phyloP scores from a whole-genome alignment of 2,797 vertebrate species.

The Tangara arthus region DNA sequence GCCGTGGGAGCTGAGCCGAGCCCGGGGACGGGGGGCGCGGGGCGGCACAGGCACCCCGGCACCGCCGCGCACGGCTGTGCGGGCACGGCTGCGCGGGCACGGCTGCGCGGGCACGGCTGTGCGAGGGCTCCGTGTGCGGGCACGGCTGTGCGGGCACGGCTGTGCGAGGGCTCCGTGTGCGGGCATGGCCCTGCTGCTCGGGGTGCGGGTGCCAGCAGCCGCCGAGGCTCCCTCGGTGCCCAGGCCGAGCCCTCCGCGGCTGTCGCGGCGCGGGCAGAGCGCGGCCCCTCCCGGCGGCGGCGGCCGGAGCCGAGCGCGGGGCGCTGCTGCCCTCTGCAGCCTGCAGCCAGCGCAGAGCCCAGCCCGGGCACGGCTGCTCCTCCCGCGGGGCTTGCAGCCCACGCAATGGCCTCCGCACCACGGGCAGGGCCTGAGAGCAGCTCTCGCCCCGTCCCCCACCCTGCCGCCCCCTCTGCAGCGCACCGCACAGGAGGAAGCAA shows the following conservation, averaged over 20 bases:
- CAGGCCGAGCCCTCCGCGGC: not conserved
- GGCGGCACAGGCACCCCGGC: not conserved
- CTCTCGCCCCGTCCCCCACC: not conserved
- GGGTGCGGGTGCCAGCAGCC: not conserved
- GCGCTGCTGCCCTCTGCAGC: slow-evolving; percentile 54
- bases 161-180: not conserved
- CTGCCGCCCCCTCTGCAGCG: not conserved
- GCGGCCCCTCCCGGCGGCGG: not conserved
- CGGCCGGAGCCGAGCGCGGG: not conserved
- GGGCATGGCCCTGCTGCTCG: not conserved
- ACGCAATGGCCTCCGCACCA: too few relatives aligned
- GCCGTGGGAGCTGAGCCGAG: not conserved
- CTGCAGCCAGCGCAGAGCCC: not conserved
- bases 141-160: not conserved
- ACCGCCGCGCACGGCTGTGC: not conserved
- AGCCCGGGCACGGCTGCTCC: not conserved
- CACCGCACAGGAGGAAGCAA: not conserved
- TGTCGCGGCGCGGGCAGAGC: not conserved
- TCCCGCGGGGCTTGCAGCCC: too few relatives aligned
- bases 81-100: not conserved
- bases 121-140: not conserved
- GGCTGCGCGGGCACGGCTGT: not conserved
- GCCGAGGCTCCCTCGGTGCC: not conserved
- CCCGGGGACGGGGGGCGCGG: not conserved
- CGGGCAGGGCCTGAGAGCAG: not conserved